Evolutionary conservation across 2,113 vertebrate species (phyloP).

Genomic region (Corythornis madagascariensis): DNA sequence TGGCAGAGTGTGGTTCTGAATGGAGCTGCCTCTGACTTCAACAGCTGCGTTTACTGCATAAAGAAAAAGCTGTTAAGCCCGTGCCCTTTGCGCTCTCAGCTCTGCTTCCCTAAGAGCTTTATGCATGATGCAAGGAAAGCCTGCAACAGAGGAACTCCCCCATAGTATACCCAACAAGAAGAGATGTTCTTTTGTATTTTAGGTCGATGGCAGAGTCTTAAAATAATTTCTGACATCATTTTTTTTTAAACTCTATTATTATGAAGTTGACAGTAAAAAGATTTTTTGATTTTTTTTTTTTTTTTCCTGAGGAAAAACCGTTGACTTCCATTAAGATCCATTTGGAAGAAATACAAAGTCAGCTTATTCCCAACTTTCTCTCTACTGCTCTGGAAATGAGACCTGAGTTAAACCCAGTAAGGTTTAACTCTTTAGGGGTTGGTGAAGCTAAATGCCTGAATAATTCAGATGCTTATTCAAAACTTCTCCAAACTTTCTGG

Average conservation of each 20-base stretch:
- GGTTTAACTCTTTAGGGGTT: background rate
- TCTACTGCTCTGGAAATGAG: background rate
- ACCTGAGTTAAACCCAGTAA: background rate
- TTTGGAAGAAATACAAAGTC: background rate
- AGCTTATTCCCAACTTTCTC: background rate
- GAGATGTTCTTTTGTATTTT: background rate
- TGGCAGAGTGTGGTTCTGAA: background rate
- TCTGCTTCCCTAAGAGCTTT: slow-evolving; percentile 47
- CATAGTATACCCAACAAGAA: background rate
- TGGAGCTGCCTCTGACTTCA: slow-evolving; percentile 37
- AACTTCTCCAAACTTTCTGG: background rate
- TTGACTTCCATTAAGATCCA: background rate
- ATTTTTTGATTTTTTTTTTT: background rate
- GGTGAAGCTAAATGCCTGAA: background rate
- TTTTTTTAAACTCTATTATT: background rate
- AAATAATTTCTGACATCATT: background rate
- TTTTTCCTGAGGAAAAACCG: background rate
- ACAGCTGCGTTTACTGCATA: slow-evolving; percentile 13
- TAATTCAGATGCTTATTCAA: background rate
- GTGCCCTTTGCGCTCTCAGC: slow-evolving; percentile 1
- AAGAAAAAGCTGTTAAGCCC: slow-evolving; percentile 44
- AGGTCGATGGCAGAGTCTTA: background rate
- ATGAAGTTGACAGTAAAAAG: background rate
- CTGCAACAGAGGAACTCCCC: background rate
- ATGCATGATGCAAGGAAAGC: slow-evolving; percentile 4